Evolutionary conservation across 2,888 invertebrate species (phyloP).

Genomic region (Drosophila birchii): DNA sequence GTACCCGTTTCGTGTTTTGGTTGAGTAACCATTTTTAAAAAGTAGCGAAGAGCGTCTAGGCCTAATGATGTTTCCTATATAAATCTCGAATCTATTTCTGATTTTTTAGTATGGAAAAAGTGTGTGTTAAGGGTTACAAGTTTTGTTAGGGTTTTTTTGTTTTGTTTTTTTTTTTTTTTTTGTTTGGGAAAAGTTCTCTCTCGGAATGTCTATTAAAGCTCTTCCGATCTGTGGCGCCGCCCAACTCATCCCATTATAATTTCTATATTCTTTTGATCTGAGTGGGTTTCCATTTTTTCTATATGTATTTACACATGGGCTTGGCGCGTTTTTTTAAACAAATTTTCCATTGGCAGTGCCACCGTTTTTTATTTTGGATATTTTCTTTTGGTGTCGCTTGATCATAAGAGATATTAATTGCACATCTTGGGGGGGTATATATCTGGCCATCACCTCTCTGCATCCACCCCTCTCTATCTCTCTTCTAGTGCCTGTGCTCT

Average conservation of each 20-base stretch:
- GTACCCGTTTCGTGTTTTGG: slow-evolving; percentile 44
- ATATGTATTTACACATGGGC: slow-evolving; percentile 44
- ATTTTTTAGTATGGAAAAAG: slow-evolving; percentile 41
- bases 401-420: slow-evolving; percentile 47
- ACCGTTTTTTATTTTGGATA: slow-evolving; percentile 44
- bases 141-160: not conserved
- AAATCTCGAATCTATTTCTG: slow-evolving; percentile 42
- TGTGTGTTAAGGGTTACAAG: slow-evolving; percentile 36
- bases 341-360: slow-evolving; percentile 65
- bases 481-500: slow-evolving; percentile 25
- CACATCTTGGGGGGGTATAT: slow-evolving; percentile 28
- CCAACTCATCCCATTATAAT: slow-evolving; percentile 22
- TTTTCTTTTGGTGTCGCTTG: slow-evolving; percentile 36
- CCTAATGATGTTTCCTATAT: slow-evolving; percentile 41
- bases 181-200: slow-evolving; percentile 26
- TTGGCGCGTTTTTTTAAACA: slow-evolving; percentile 40
- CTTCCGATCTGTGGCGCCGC: slow-evolving; percentile 40
- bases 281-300: slow-evolving; percentile 2
- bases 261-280: slow-evolving; percentile 25
- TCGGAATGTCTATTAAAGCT: slow-evolving; percentile 64
- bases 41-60: slow-evolving; percentile 59
- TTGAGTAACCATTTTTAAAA: slow-evolving; percentile 37
- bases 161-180: not conserved
- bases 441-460: slow-evolving; percentile 22
- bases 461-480: slow-evolving; percentile 28